Evolutionary conservation across 2,888 invertebrate species (phyloP), one percentile per base, ranked within the genome.

Genomic region (Scelioninae gen. 1): DNA sequence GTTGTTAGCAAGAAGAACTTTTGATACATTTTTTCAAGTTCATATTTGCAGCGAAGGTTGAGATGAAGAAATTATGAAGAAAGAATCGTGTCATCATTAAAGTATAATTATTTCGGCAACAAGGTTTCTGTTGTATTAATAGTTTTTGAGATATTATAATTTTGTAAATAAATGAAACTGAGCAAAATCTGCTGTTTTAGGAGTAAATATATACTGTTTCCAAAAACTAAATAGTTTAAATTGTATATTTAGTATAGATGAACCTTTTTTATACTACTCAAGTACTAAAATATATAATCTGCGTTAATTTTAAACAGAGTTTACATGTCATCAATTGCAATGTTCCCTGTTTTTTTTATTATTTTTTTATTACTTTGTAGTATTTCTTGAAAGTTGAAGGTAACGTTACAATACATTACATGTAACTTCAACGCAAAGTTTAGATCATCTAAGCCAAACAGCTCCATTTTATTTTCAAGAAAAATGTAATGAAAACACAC

Each of bases 401-500:
- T n/a, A n/a, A n/a, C n/a, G n/a, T n/a, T n/a, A n/a, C n/a, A n/a
- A n/a, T n/a, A n/a, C n/a, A n/a, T n/a, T n/a, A n/a, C n/a, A n/a
- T n/a, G n/a, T 31, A 66, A 53, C 31, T 63, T 34, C 49, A 43
- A 40, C 51, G 43, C 31, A 49, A 53, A 65, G 40, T 31, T 43
- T 13, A 66, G 51, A 51, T 53, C 38, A 53, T 40, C 29, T 16
- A 23, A n/a, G n/a, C n/a, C n/a, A n/a, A n/a, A n/a, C n/a, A 13
- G 40, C 53, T 63, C 53, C 16, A 40, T 32, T 66, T 56, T 45
- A 40, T 13, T 65, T 43, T 13, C 29, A 23, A 51, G 53, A 43
- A 53, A 66, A 66, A 51, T 53, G 66, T 31, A 40, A 13, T 31
- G 63, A 11, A 51, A 10, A 51, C 53, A 34, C 29, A 43, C 31